Evolutionary conservation across 2,888 invertebrate genomes (phyloP), one percentile per base, ranked within the genome.

Genomic region (Teleiodes luculella): DNA sequence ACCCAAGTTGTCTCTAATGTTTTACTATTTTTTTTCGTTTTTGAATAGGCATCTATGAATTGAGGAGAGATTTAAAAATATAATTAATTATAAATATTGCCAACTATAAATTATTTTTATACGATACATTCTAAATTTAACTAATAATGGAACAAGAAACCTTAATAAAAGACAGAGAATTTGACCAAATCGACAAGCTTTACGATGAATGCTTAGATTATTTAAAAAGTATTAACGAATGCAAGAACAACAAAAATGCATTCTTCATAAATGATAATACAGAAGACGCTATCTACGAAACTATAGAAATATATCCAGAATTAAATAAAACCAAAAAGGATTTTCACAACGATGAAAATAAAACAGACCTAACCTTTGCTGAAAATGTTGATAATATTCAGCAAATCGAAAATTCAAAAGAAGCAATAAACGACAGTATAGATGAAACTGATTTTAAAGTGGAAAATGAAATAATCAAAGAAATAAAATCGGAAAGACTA

Each of bases 131-230:
- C n/a, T n/a, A 47, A 11, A 53, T 51, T 36, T n/a, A 53, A 36
- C 62, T 59, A 52, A 74, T 76, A 52, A 74, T 76, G 73, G 74
- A 70, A 56, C 53, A 66, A 41, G 59, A 63, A 8, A 49, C 58
- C 30, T 54, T 67, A 1, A n/a, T 66, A 10, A 66, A 68, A 36
- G 68, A 76, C 39, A 41, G 54, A 5, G 86, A 86, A 53, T 85
- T 70, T 45, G 66, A 76, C 30, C 61, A 82, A 76, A 70, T 89
- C n/a, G 75, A 83, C 53, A 61, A 79, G 63, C 56, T 89, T 0
- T 89, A 89, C 59, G 81, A 86, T 11, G 88, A 89, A 65, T 88
- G 88, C 63, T 57, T 89, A 0, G 72, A 65, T 37, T 89, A 87
- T 66, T 73, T 89, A 10, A 72, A 80, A 62, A 63, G 50, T 39